Percentiles rank a stretch among this genome's conserved stretches.
These are phyloP conservation scores for Meta bourneti DNA, from an alignment of 2,888 invertebrate species.

Conservation along the genomic window DNA sequence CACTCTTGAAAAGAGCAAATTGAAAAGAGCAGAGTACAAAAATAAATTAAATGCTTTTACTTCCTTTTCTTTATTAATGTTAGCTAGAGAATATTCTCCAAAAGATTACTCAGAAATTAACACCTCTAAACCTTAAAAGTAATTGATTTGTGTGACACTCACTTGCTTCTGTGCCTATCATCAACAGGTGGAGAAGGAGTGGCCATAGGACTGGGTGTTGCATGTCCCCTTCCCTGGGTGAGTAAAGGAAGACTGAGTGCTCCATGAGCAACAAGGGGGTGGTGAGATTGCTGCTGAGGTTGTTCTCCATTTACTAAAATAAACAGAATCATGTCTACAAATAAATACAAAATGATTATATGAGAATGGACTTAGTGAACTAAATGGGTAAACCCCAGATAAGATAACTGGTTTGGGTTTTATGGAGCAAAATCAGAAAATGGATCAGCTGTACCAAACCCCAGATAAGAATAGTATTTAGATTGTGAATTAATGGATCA, in stretches of 20 bases:
- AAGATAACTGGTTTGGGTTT: background rate
- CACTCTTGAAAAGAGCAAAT: too few relatives aligned
- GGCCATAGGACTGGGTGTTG: slow-evolving; percentile 87
- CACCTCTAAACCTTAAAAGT: too few relatives aligned
- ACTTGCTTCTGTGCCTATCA: slow-evolving; percentile 76
- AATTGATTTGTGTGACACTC: background rate
- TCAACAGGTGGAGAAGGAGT: slow-evolving; percentile 82
- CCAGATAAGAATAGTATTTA: background rate
- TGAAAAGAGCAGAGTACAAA: too few relatives aligned
- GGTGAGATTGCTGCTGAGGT: slow-evolving; percentile 74
- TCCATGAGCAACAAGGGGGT: slow-evolving; percentile 73
- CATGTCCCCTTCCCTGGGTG: slow-evolving; percentile 86
- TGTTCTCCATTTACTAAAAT: slow-evolving; percentile 75
- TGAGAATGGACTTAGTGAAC: background rate
- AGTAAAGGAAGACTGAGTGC: slow-evolving; percentile 80
- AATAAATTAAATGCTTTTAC: too few relatives aligned
- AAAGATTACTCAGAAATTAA: too few relatives aligned
- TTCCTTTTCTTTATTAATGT: too few relatives aligned
- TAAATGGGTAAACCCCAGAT: background rate
- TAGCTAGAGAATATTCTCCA: too few relatives aligned
- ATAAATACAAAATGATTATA: background rate
- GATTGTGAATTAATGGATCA: background rate
- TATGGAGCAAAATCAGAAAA: background rate
- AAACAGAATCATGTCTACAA: background rate
- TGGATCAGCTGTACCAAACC: background rate